Evolutionary conservation across 2,797 vertebrate genomes (phyloP), one percentile per base, ranked within the genome.

Genomic region (Aplochiton taeniatus): DNA sequence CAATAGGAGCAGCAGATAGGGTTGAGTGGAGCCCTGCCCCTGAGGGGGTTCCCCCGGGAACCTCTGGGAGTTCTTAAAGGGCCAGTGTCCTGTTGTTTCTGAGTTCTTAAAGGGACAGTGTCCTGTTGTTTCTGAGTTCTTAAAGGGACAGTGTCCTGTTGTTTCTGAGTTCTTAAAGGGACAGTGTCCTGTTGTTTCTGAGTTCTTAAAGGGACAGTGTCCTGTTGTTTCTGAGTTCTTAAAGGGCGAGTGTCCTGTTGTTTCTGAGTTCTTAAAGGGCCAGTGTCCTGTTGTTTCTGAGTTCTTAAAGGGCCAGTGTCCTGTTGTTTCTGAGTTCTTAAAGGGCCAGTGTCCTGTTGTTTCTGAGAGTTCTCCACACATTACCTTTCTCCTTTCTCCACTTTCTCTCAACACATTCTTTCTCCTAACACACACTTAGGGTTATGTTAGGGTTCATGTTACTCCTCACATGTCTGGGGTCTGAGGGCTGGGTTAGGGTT

Each of bases 381-480:
- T 6, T 31, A n/a, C n/a, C 31, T 31, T 31, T 6, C 31, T 31
- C 31, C 31, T 31, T 6, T 31, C 31, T 3, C 31, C 31, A 3
- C 31, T 31, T 31, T 6, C 31, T 31, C 31, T 6, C 6, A 31
- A 31, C 31, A 31, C 31, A 31, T 6, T 31, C 31, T 31, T 31
- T 31, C 31, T 31, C 31, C 31, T 31, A 31, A 31, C 31, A 31
- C 31, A 31, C 31, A 31, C 31, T 4, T 12, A 55, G 53, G 14
- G 43, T 12, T n/a, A n/a, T n/a, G n/a, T n/a, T 48, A 53, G 12
- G 19, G 10, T 6, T 31, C 10, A 0, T 52, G 11, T 14, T 13
- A 6, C 12, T 80, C 92, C 94, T 93, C 70, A 95, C 94, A 1
- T 93, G 86, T 75, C 78, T 88, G 52, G 91, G 87, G 63, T 94